Base-by-base conservation (phyloP, 2,888 invertebrate species). In the Toxonevra muliebris region DNA sequence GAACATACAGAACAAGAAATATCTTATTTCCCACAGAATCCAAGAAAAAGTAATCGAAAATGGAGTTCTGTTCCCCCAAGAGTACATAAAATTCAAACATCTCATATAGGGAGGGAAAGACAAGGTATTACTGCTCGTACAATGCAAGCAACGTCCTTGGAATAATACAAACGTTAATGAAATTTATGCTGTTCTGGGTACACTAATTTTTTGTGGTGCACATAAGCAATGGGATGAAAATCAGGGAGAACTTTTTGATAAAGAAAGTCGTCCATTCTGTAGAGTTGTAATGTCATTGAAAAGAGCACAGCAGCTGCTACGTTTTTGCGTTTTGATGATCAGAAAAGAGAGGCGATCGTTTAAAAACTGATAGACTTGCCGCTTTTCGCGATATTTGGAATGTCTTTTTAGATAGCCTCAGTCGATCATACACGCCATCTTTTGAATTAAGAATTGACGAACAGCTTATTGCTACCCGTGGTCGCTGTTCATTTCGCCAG, bases 321-420 rank as follows among this genome's bases (percentile, higher is more conserved):
- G 53, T 15, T 53, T 53, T 15, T 53, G 15, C 53, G 53, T n/a
- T 53, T 53, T 15, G 53, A 53, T 15, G 3, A 53, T 53, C 15
- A n/a, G 13, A 15, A 11, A 53, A 12, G 19, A 12, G 53, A 15
- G 1, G 11, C 11, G 13, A 53, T 11, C 11, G 53, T n/a, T 15
- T 53, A n/a, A 15, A 11, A n/a, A 13, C 4, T n/a, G 53, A 53
- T 53, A 53, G 15, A 53, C n/a, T 53, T 53, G 53, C 53, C 15
- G 53, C 53, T 53, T n/a, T 53, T 53, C 53, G 53, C 13, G 1
- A 53, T 53, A 53, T 53, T 15, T 53, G 53, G 53, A 17, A 2
- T 17, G 15, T 53, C 13, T 17, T 53, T n/a, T 15, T 13, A 53
- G 11, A 10, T 17, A 11, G 19, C 19, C 15, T 53, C 10, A 53